Evolutionary conservation across 1,140 invertebrate genomes (phyloP), one percentile per base, ranked within the genome.

Genomic region (Camponotus floridanus): DNA sequence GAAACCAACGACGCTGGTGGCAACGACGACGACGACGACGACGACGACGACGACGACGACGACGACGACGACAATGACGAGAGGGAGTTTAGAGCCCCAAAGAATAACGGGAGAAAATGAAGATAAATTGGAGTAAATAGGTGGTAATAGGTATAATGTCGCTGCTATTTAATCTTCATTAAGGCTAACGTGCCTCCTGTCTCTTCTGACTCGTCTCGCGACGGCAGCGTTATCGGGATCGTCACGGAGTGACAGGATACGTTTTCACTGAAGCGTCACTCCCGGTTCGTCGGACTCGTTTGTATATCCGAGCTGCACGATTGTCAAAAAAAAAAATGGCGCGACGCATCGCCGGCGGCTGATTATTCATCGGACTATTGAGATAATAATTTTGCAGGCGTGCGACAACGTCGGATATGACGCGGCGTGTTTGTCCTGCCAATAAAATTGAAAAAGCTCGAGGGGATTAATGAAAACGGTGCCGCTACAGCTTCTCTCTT

Each of bases 51-150:
- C 64, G 68, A 13, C 18, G 65, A 33, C 0, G 45, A 45, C 33
- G 21, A 13, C 4, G 65, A 9, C 42, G 39, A n/a, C 31, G 76
- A 26, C 42, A 62, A 45, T 62, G 26, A 31, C 36, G 61, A 45
- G 42, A 45, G n/a, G 48, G n/a, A 45, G 61, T 62, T 57, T 51
- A 31, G 65, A 80, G 79, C 59, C 61, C 62, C 73, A 65, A 78
- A 85, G 86, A 85, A 86, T 87, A 79, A 76, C 86, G 71, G 70
- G 76, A 64, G 86, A 85, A 86, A 87, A 87, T 87, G 86, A 86
- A 87, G 86, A 87, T 87, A 87, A 87, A 87, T 87, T 87, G 73
- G 73, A 87, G 86, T 86, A 87, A 87, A 87, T 87, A 87, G 85
- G 86, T 87, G 64, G 86, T 86, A 87, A 87, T 87, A 85, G 86